Percentiles rank a stretch among this genome's conserved stretches.
Evolutionary conservation across 1,140 invertebrate genomes (phyloP).

Genomic region (Drosophila pseudoananassae): DNA sequence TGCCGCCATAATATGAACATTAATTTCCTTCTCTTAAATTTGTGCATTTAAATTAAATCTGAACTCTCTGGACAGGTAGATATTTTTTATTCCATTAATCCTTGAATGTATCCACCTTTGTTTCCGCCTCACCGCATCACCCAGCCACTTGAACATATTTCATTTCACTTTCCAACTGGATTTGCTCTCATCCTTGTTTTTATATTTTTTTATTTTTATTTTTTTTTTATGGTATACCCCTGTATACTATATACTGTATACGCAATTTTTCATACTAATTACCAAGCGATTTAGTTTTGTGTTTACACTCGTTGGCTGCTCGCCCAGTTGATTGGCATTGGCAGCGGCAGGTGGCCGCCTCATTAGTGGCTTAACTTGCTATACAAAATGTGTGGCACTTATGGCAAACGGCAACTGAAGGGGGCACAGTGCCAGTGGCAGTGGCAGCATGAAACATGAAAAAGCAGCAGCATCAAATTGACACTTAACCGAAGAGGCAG

Average conservation of each 20-base stretch:
- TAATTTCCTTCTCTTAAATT: conserved; percentile 11
- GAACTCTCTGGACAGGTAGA: no score
- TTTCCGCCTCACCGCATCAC: neutral
- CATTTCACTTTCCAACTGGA: conserved; percentile 33
- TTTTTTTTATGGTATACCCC: conserved; percentile 10
- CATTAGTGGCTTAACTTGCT: conserved; percentile 80
- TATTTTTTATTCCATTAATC: neutral
- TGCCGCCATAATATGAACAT: conserved; percentile 1
- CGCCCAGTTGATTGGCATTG: conserved; percentile 61
- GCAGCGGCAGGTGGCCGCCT: conserved; percentile 78
- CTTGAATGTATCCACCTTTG: conserved; percentile 16
- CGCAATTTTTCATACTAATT: conserved; percentile 81
- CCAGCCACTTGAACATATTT: conserved; percentile 14
- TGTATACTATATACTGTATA: conserved; percentile 33
- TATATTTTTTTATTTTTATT: neutral
- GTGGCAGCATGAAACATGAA: conserved; percentile 73
- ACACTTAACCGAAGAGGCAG: conserved; percentile 64
- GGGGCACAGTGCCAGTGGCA: conserved; percentile 46
- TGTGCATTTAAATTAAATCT: neutral
- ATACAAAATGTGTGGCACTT: conserved; percentile 81
- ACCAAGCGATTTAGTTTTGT: conserved; percentile 82
- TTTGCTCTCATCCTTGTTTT: conserved; percentile 5
- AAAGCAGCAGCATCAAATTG: conserved; percentile 79
- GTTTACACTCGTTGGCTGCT: conserved; percentile 61
- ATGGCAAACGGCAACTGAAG: conserved; percentile 59